A percentile compares a stretch with the other conserved stretches of the same genome.
Conservation (phyloP, 2,113 vertebrate species). For the Proterorhinus semilunaris region DNA sequence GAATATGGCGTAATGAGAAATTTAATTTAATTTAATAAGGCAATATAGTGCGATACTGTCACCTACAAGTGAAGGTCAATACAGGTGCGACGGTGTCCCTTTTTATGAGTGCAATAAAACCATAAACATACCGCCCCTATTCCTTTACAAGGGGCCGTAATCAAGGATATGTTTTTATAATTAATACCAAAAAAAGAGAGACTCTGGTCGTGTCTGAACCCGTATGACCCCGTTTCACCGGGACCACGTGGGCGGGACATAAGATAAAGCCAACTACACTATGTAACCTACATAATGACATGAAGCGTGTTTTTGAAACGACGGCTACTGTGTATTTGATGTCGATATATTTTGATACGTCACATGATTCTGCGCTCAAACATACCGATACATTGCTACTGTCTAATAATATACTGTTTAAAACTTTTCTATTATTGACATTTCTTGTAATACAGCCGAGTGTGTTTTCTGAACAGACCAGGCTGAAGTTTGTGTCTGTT, state of each 20-base stretch:
- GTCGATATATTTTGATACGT: background rate
- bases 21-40: background rate
- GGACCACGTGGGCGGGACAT: conserved; percentile 44
- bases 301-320: background rate
- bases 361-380: background rate
- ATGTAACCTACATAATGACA: conserved; percentile 6
- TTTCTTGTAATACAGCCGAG: background rate
- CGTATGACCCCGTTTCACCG: conserved; percentile 41
- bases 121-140: background rate
- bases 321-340: background rate
- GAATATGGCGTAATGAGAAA: background rate
- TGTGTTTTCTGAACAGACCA: background rate
- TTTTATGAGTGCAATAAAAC: background rate
- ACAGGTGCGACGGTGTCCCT: background rate
- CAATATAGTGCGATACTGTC: background rate
- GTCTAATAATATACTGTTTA: background rate
- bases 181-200: background rate
- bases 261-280: conserved; percentile 6
- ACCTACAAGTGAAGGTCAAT: conserved; percentile 60
- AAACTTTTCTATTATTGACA: background rate
- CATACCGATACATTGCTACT: background rate
- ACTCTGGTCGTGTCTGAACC: background rate
- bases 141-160: background rate
- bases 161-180: background rate
- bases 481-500: conserved; percentile 9